phyloP scores from a whole-genome alignment of 92 coral and sea anemone genomes.

The Porites rus region DNA sequence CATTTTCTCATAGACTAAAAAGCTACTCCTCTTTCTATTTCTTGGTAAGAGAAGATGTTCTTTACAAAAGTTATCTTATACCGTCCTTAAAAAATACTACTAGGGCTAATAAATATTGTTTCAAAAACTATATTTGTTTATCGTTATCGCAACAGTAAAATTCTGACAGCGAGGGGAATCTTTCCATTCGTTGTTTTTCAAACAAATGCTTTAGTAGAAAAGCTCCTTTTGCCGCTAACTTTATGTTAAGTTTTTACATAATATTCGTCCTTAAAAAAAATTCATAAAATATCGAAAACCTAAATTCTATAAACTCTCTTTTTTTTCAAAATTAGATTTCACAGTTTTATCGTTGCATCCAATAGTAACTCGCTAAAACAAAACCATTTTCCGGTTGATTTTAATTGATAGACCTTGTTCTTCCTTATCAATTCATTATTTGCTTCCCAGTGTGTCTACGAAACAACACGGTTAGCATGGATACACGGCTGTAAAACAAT shows the following conservation, averaged over 20 bases:
- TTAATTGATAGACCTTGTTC: background rate
- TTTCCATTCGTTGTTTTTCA: background rate
- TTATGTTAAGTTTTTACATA: too few relatives aligned
- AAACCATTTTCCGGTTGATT: background rate
- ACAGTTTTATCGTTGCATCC: background rate
- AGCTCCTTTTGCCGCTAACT: background rate
- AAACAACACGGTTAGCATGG: background rate
- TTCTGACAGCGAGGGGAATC: background rate
- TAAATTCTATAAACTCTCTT: background rate
- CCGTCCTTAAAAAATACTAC: background rate
- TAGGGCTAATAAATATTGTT: background rate
- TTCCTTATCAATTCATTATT: constrained; percentile 5
- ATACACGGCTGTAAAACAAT: background rate
- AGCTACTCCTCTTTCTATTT: background rate
- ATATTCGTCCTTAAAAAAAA: too few relatives aligned
- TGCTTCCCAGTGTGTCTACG: background rate
- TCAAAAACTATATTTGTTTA: background rate
- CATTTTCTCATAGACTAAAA: too few relatives aligned
- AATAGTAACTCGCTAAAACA: background rate
- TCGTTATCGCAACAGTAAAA: background rate
- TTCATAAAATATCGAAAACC: background rate
- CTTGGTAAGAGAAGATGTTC: background rate
- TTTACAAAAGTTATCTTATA: background rate
- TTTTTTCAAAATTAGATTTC: background rate
- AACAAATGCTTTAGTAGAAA: background rate